Evolutionary conservation across 2,888 invertebrate genomes (phyloP).

Genomic region (Apamea anceps): DNA sequence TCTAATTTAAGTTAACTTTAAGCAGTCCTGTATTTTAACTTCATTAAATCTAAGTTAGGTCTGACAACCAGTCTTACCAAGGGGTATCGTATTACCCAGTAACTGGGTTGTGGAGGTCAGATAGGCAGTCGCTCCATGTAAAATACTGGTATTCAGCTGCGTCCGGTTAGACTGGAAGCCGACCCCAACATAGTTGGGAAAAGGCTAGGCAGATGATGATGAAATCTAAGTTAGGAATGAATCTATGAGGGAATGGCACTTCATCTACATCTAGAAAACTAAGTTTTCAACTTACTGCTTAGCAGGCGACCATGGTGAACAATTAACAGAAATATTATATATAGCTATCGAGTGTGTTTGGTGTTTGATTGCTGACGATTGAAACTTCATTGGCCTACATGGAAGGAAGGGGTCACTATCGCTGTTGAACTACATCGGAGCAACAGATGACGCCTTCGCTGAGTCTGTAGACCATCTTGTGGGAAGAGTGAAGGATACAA

Average conservation of each 20-base stretch:
- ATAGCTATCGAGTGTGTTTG: background rate
- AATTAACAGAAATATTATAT: background rate
- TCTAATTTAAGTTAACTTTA: slow-evolving; percentile 34
- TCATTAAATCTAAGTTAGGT: slow-evolving; percentile 20
- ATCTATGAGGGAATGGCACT: background rate
- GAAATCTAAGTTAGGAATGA: slow-evolving; percentile 19
- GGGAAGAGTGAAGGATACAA: slow-evolving; percentile 14
- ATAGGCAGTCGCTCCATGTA: too few species aligned
- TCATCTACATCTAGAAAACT: slow-evolving; percentile 8
- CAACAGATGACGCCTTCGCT: slow-evolving; percentile 1
- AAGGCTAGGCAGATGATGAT: too few species aligned
- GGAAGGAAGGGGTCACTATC: background rate
- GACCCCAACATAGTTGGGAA: too few species aligned
- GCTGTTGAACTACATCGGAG: background rate
- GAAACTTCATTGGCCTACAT: slow-evolving; percentile 1
- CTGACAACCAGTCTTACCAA: too few species aligned
- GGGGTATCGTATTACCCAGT: too few species aligned
- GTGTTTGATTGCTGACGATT: slow-evolving; percentile 10
- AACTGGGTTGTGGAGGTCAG: too few species aligned
- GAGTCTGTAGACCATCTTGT: background rate
- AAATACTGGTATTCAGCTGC: too few species aligned
- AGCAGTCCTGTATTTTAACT: slow-evolving; percentile 8
- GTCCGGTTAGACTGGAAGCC: too few species aligned
- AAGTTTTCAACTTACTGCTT: slow-evolving; percentile 7
- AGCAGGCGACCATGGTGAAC: background rate